Base-by-base conservation (phyloP, 2,888 invertebrate species). In the Brachyopa scutellaris region DNA sequence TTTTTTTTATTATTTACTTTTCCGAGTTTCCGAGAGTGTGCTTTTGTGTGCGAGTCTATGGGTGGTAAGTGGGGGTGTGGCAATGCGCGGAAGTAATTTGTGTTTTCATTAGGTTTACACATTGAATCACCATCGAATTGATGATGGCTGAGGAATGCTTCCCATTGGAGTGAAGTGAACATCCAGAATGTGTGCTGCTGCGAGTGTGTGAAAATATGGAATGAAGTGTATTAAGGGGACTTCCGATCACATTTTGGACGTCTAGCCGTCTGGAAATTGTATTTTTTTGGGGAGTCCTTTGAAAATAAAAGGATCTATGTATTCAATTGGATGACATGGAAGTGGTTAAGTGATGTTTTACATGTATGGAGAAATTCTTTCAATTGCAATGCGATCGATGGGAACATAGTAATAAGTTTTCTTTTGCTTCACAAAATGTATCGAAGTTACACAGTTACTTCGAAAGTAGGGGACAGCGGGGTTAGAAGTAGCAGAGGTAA, bases 21-120 rank as follows among this genome's bases (percentile, higher is more conserved):
- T 61, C 76, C 26, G 57, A 76, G 76, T 69, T 72, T 69, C 51
- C 8, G 57, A 66, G 57, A 66, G 42, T 62, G 31, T 64, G 51
- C 42, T 38, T 40, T 57, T 59, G 42, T 69, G 38, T 70, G 6
- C 47, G 49, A 6, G 57, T 31, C 33, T 4, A 21, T 53, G 49
- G 26, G 57, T 31, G 33, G 61, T 8, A 33, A 19, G 70, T 76
- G 76, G 61, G 78, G 73, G 69, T 84, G 88, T 88, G 88, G 86
- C 88, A 88, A 87, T 87, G 86, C 87, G 87, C 88, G 88, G 87
- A 88, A 87, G 87, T 88, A 88, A 88, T 88, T 88, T 87, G 88
- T 87, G 86, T 87, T 88, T 88, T 88, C 88, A 88, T 88, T 88
- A 88, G 87, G 86, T 86, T 87, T 86, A 85, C 85, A 86, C 82